Percentiles rank a stretch among this genome's conserved stretches.
Conservation (phyloP, 2,888 invertebrate species). For the Cryptosula pallasiana region DNA sequence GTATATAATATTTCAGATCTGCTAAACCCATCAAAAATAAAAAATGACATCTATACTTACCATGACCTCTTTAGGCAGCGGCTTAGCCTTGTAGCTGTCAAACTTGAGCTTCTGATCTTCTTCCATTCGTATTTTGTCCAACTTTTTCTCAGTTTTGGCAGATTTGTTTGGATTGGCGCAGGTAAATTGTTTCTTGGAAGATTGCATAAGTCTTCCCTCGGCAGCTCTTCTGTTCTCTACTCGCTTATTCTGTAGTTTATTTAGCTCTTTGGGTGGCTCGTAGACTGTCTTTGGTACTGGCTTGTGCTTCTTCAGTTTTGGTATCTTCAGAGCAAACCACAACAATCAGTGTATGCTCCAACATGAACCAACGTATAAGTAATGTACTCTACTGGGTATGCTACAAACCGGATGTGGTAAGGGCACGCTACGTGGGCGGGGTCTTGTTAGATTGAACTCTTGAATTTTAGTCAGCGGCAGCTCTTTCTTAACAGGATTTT, state of each 20-base stretch:
- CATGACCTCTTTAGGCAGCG: conserved; percentile 40
- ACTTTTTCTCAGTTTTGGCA: conserved; percentile 40
- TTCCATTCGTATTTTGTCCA: conserved; percentile 39
- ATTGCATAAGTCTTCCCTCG: conserved; percentile 47
- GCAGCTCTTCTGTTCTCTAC: conserved; percentile 42
- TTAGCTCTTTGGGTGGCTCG: conserved; percentile 37
- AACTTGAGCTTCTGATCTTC: conserved; percentile 44
- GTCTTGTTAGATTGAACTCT: conserved; percentile 49
- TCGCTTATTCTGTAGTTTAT: conserved; percentile 33
- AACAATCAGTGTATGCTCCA: too few relatives aligned
- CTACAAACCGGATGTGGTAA: conserved; percentile 45
- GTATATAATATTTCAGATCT: too few relatives aligned
- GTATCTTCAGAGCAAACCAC: conserved; percentile 40
- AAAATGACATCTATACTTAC: too few relatives aligned
- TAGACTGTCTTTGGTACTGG: conserved; percentile 43
- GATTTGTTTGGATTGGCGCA: conserved; percentile 51
- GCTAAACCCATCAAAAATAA: too few relatives aligned
- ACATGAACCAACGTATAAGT: too few relatives aligned
- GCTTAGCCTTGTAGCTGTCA: conserved; percentile 41
- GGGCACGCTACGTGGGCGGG: conserved; percentile 46
- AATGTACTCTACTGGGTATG: too few relatives aligned
- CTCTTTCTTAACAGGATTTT: conserved; percentile 34
- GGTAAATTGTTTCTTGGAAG: conserved; percentile 43
- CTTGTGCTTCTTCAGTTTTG: conserved; percentile 40
- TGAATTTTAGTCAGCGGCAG: conserved; percentile 40